Conservation (phyloP, 2,888 invertebrate species). For the Uloborus plumipes region DNA sequence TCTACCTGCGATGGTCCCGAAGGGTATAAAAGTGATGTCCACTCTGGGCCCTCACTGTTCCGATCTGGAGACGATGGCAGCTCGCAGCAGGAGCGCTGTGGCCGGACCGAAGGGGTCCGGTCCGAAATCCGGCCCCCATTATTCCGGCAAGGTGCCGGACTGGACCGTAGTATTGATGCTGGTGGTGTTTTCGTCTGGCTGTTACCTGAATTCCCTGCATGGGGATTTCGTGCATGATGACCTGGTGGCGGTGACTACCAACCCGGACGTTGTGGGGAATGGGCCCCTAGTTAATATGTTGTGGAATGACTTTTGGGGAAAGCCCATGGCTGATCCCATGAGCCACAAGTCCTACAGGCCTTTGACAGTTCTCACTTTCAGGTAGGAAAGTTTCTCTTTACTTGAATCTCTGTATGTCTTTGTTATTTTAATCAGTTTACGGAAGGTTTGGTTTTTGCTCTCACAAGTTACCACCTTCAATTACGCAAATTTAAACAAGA, state of each 20-base stretch:
- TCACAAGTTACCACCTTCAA: too few relatives aligned
- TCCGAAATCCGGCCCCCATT: not conserved
- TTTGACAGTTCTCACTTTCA: conserved; percentile 84
- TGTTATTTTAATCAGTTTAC: not conserved
- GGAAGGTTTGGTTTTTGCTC: not conserved
- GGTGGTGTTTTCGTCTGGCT: conserved; percentile 47
- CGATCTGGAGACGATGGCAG: too few relatives aligned
- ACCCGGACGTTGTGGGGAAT: conserved; percentile 83
- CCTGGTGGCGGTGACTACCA: conserved; percentile 85
- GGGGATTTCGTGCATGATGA: conserved; percentile 92
- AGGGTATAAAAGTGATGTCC: conserved; percentile 31
- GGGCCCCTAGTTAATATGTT: conserved; percentile 78
- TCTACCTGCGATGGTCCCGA: conserved; percentile 23
- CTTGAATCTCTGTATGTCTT: not conserved
- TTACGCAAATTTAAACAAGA: too few relatives aligned
- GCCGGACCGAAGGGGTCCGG: not conserved
- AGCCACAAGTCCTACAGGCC: conserved; percentile 92
- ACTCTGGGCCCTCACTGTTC: not conserved
- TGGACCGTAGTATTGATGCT: conserved; percentile 36
- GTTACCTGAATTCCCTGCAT: conserved; percentile 73
- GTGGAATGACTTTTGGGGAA: conserved; percentile 89
- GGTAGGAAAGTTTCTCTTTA: conserved; percentile 76
- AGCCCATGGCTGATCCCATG: conserved; percentile 82
- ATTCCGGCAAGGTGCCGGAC: conserved; percentile 23
- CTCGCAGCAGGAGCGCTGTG: conserved; percentile 1